Evolutionary conservation across 2,888 invertebrate species (phyloP).

Genomic region (Ichneumon xanthorius): DNA sequence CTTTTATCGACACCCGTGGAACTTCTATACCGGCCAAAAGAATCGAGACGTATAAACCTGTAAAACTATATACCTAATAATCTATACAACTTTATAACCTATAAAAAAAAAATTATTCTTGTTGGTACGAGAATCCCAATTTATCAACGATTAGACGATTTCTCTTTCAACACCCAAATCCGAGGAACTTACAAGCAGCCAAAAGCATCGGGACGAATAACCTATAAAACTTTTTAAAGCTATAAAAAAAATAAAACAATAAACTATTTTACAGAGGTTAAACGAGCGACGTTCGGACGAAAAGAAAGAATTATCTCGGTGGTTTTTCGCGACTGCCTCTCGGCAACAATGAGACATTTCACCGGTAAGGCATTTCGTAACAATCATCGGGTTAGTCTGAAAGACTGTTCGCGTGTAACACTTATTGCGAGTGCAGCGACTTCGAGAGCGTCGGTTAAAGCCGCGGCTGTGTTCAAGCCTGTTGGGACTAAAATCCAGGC

Average conservation of each 20-base stretch:
- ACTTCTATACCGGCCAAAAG: no score
- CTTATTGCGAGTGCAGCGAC: conserved; percentile 40
- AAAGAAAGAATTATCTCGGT: background rate
- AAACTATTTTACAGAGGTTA: background rate
- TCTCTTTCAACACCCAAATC: background rate
- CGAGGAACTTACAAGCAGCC: no score
- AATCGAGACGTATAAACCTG: no score
- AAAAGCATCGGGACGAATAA: no score
- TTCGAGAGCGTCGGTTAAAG: conserved; percentile 2
- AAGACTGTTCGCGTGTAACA: conserved; percentile 24
- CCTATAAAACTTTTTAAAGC: no score
- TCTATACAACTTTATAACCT: no score
- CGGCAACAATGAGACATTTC: conserved; percentile 12
- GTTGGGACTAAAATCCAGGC: conserved; percentile 55
- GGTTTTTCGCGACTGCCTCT: background rate
- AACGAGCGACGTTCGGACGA: background rate
- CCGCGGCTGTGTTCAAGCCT: conserved; percentile 27
- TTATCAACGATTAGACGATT: background rate
- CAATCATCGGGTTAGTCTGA: background rate
- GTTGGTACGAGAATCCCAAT: no score
- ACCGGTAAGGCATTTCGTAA: conserved; percentile 26
- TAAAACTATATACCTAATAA: no score
- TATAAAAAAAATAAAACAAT: background rate
- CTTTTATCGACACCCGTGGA: no score
- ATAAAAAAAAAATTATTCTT: no score